Percentiles rank a stretch among this genome's conserved stretches.
Conservation (phyloP, 2,888 invertebrate species). For the Blomia tropicalis region DNA sequence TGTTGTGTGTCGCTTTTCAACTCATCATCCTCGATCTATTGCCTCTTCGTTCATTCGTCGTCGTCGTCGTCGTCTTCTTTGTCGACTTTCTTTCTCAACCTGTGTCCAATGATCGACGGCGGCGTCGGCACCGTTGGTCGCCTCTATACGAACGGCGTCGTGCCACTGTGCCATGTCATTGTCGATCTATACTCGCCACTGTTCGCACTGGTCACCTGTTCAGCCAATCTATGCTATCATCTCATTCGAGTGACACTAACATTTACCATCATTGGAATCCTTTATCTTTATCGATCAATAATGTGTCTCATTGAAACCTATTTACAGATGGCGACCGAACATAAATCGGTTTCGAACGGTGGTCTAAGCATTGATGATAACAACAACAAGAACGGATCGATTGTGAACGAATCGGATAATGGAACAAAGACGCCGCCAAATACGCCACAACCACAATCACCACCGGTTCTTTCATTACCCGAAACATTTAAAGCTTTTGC, state of each 20-base stretch:
- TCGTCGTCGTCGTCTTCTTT: no score
- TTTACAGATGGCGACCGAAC: constrained; percentile 11
- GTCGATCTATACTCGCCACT: not conserved
- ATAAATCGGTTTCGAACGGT: not conserved
- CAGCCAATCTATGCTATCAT: constrained; percentile 1
- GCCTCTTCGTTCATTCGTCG: no score
- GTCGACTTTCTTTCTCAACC: no score
- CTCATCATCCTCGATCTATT: not conserved
- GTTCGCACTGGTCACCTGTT: constrained; percentile 11
- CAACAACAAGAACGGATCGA: not conserved
- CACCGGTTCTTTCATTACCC: constrained; percentile 38
- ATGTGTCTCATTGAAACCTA: constrained; percentile 17
- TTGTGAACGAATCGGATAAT: not conserved
- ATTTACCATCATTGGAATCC: not conserved
- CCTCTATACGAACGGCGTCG: not conserved
- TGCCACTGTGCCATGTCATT: not conserved
- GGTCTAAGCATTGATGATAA: not conserved
- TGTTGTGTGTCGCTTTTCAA: not conserved
- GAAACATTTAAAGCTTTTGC: constrained; percentile 62
- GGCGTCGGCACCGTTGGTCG: not conserved
- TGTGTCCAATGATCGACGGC: not conserved
- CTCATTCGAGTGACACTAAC: not conserved
- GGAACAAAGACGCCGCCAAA: constrained; percentile 3
- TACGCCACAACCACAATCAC: constrained; percentile 10
- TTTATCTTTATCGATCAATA: not conserved